Percentiles rank a stretch among this genome's conserved stretches.
Conservation (phyloP, 2,113 vertebrate species). For the Cavia aperea region DNA sequence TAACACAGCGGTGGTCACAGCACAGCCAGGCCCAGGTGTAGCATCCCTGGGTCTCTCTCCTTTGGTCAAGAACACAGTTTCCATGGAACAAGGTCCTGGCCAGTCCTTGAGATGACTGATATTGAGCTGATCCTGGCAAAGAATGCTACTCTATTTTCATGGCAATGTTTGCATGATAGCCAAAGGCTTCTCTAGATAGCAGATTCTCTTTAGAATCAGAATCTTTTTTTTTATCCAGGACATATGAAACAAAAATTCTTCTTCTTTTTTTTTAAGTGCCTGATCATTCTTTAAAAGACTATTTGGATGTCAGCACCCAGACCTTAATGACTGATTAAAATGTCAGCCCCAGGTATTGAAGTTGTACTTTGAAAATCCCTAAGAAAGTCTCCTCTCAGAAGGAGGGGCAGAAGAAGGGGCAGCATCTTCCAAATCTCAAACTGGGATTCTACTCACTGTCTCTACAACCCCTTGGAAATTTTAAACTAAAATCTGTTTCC, state of each 20-base stretch:
- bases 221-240: constrained; percentile 9
- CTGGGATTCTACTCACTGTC: constrained; percentile 56
- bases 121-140: background rate
- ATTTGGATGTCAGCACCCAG: background rate
- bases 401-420: background rate
- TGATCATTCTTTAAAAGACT: background rate
- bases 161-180: background rate
- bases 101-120: background rate
- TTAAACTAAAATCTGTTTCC: constrained; percentile 65
- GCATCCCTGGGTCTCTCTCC: background rate
- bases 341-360: background rate
- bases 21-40: background rate
- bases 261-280: background rate
- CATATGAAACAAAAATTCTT: background rate
- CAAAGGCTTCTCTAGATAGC: background rate
- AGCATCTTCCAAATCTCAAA: background rate
- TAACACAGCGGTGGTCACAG: background rate
- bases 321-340: background rate
- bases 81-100: background rate
- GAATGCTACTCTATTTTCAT: background rate
- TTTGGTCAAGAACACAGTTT: background rate
- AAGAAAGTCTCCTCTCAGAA: background rate
- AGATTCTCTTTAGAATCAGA: constrained; percentile 5
- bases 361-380: constrained; percentile 20
- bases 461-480: constrained; percentile 54